A percentile compares a stretch with the other conserved stretches of the same genome.
Conservation (phyloP, 1,140 invertebrate species). For the Dinoponera quadriceps region DNA sequence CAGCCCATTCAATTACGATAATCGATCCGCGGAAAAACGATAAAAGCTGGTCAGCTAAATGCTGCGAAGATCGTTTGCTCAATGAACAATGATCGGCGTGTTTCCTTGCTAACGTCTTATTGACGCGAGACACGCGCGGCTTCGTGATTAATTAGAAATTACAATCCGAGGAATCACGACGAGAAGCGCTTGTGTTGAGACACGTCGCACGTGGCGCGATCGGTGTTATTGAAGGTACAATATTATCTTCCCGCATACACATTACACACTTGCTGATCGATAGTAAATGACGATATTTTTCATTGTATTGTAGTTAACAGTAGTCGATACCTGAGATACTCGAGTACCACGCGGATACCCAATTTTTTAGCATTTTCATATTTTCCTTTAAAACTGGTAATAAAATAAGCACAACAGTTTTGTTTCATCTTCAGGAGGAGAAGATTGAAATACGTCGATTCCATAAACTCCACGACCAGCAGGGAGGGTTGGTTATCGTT, state of each 20-base stretch:
- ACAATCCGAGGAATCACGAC: constrained; percentile 58
- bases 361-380: too few species aligned
- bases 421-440: constrained; percentile 85
- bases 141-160: constrained; percentile 64
- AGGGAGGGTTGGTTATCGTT: constrained; percentile 92
- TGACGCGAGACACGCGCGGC: constrained; percentile 64
- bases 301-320: not conserved
- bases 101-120: constrained; percentile 61
- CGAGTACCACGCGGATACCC: too few species aligned
- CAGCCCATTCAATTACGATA: constrained; percentile 60
- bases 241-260: not conserved
- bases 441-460: constrained; percentile 89
- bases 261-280: not conserved
- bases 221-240: not conserved
- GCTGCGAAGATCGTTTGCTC: constrained; percentile 58
- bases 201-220: constrained; percentile 21
- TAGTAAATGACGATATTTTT: constrained; percentile 14
- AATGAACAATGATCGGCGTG: constrained; percentile 70
- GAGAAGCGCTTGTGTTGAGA: constrained; percentile 8
- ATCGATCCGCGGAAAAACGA: constrained; percentile 62
- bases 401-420: not conserved
- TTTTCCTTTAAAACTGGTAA: too few species aligned
- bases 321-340: too few species aligned
- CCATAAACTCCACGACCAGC: constrained; percentile 88
- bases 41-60: constrained; percentile 48